These are phyloP conservation scores for Vannuccia rotundouncinata DNA, from an alignment of 2,888 invertebrate species.

Conservation along the genomic window DNA sequence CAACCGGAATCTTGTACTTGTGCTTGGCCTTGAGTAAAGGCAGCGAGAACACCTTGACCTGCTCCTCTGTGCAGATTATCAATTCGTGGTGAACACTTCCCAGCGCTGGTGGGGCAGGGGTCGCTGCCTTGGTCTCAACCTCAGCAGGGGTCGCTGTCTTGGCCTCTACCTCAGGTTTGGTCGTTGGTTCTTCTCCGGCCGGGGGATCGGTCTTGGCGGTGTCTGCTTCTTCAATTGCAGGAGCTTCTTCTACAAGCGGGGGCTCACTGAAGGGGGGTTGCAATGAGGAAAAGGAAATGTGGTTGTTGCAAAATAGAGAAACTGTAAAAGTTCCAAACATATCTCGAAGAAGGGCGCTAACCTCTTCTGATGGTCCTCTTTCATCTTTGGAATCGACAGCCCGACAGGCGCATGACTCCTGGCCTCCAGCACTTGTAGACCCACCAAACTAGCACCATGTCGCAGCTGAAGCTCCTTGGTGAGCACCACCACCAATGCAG, in stretches of 20 bases:
- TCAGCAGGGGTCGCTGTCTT: neutral
- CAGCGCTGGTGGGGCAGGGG: neutral
- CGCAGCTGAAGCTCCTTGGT: neutral
- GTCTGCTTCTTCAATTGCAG: neutral
- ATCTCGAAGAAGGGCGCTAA: too few species aligned
- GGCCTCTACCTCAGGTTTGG: neutral
- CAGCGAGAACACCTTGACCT: neutral
- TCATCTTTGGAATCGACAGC: too few species aligned
- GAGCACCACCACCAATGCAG: neutral
- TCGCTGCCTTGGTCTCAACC: neutral
- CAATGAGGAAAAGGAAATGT: too few species aligned
- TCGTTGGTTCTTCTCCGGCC: neutral
- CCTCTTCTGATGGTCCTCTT: too few species aligned
- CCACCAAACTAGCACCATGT: neutral
- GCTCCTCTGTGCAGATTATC: neutral
- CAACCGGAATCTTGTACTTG: slow-evolving; percentile 2
- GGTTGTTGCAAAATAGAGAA: too few species aligned
- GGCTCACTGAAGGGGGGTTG: neutral
- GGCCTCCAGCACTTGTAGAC: neutral
- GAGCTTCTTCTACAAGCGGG: neutral
- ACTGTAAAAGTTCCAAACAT: too few species aligned
- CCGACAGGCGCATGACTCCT: neutral
- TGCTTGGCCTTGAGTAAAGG: neutral
- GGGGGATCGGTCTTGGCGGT: neutral
- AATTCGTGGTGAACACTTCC: neutral